Evolutionary conservation across 1,140 invertebrate genomes (phyloP).

Genomic region (Cydia fagiglandana): DNA sequence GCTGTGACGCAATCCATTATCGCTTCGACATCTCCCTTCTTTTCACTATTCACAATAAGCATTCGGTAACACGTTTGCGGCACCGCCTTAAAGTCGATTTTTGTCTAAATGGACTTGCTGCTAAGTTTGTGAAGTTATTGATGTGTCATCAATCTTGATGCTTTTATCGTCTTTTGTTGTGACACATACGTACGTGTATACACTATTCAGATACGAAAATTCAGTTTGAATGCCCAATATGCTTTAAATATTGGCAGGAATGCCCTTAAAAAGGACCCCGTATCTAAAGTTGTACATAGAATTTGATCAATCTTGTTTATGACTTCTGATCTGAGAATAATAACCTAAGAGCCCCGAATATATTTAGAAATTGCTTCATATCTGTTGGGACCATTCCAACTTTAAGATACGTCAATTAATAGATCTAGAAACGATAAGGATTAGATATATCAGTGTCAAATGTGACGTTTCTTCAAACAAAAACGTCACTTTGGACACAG

Average conservation of each 20-base stretch:
- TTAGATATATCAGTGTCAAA: too few relatives aligned
- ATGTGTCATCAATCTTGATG: conserved; percentile 5
- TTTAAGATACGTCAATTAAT: too few relatives aligned
- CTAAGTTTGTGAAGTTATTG: not conserved
- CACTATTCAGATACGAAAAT: not conserved
- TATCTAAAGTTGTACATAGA: too few relatives aligned
- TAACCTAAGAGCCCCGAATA: too few relatives aligned
- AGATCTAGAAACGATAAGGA: too few relatives aligned
- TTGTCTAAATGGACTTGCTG: not conserved
- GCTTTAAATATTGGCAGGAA: not conserved
- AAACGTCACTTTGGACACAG: too few relatives aligned
- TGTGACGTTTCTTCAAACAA: too few relatives aligned
- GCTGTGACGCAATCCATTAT: conserved; percentile 6
- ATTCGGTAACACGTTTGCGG: not conserved
- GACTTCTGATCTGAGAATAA: too few relatives aligned
- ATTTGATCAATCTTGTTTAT: too few relatives aligned
- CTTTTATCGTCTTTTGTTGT: not conserved
- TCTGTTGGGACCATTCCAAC: too few relatives aligned
- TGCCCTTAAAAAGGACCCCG: too few relatives aligned
- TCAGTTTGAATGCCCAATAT: not conserved
- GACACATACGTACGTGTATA: not conserved
- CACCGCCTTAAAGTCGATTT: not conserved
- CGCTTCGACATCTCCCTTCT: not conserved
- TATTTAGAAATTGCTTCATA: too few relatives aligned
- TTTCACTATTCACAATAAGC: not conserved